Conservation (phyloP, 1,140 invertebrate species). For the Drosophila punjabiensis region DNA sequence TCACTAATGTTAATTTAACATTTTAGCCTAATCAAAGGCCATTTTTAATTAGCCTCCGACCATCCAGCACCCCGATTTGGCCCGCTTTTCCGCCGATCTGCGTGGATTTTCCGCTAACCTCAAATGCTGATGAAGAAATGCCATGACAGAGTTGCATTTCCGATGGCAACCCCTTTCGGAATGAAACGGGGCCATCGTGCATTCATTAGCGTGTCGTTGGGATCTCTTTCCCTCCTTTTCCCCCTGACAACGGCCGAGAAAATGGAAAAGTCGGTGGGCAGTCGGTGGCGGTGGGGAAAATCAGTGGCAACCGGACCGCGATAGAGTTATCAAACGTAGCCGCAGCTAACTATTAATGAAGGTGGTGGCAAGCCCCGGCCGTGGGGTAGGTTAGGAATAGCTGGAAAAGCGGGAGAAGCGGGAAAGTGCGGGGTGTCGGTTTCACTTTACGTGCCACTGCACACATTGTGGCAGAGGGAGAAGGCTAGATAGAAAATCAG, state of each 20-base stretch:
- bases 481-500: conserved; percentile 2
- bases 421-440: not conserved
- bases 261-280: conserved; percentile 27
- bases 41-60: conserved; percentile 72
- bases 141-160: conserved; percentile 76
- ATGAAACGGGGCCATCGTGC: conserved; percentile 56
- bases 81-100: conserved; percentile 50
- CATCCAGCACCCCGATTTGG: conserved; percentile 2
- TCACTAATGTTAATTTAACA: conserved; percentile 49
- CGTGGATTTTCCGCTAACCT: conserved; percentile 46
- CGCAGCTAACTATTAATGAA: conserved; percentile 63
- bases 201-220: conserved; percentile 58
- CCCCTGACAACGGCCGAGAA: conserved; percentile 14
- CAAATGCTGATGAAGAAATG: conserved; percentile 78
- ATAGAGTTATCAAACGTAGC: conserved; percentile 81
- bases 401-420: not conserved
- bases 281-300: conserved; percentile 27
- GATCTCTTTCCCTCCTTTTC: conserved; percentile 17
- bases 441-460: conserved; percentile 65
- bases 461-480: conserved; percentile 61
- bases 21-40: conserved; percentile 75
- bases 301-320: conserved; percentile 70
- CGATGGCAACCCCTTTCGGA: conserved; percentile 38
- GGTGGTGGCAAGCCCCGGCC: conserved; percentile 29
- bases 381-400: no score